Percentiles rank a stretch among this genome's conserved stretches.
These are phyloP conservation scores for Ectemnius lituratus DNA, from an alignment of 2,888 invertebrate genomes.

Conservation along the genomic window DNA sequence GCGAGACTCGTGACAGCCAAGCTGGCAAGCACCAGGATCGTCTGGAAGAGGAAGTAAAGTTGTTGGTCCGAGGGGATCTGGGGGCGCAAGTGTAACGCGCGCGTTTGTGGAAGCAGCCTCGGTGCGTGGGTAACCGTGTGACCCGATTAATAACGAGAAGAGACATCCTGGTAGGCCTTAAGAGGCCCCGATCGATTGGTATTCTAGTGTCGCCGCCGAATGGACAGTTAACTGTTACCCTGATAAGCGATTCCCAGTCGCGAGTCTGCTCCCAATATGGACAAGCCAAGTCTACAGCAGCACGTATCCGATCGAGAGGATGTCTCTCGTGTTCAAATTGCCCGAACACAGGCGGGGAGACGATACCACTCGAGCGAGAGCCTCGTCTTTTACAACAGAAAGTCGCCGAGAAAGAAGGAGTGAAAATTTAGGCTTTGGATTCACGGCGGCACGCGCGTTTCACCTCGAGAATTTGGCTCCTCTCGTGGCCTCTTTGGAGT, in stretches of 20 bases:
- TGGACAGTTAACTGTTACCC: slow-evolving; percentile 63
- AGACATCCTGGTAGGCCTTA: slow-evolving; percentile 65
- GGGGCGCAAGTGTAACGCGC: background rate
- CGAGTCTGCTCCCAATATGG: slow-evolving; percentile 64
- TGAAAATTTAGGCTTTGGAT: slow-evolving; percentile 60
- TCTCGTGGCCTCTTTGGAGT: slow-evolving; percentile 35
- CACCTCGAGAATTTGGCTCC: slow-evolving; percentile 59
- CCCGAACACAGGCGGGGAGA: background rate
- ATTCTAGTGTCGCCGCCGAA: slow-evolving; percentile 65
- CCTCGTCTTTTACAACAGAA: slow-evolving; percentile 14
- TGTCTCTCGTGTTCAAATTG: slow-evolving; percentile 45
- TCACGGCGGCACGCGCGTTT: slow-evolving; percentile 51
- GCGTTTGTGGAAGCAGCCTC: slow-evolving; percentile 39
- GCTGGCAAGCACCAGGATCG: slow-evolving; percentile 52
- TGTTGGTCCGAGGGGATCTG: no score
- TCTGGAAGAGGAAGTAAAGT: slow-evolving; percentile 51
- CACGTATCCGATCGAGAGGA: slow-evolving; percentile 41
- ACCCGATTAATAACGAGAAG: slow-evolving; percentile 71
- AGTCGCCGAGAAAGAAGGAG: slow-evolving; percentile 41
- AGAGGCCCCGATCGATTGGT: slow-evolving; percentile 67
- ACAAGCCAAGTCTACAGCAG: slow-evolving; percentile 49
- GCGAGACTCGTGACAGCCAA: slow-evolving; percentile 54
- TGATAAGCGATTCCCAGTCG: slow-evolving; percentile 68
- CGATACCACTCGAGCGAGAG: background rate
- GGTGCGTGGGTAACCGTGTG: slow-evolving; percentile 67